Evolutionary conservation across 2,797 vertebrate genomes (phyloP).

Genomic region (Pteronotus mesoamericanus): DNA sequence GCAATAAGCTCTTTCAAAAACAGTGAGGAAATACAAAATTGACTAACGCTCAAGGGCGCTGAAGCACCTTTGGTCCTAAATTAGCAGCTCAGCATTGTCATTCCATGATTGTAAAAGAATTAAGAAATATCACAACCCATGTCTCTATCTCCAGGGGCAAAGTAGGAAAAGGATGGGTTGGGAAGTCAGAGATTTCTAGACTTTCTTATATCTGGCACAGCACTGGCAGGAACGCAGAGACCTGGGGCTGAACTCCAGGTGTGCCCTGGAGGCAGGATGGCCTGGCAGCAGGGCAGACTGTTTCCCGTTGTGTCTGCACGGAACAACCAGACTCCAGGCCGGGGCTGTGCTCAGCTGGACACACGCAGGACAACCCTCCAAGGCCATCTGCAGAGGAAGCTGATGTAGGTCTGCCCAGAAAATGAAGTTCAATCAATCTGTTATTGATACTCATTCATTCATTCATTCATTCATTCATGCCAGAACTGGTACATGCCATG

Average conservation of each 20-base stretch:
- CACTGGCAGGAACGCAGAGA: background rate
- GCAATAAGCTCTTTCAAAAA: slow-evolving; percentile 65
- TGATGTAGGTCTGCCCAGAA: background rate
- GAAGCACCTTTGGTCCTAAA: background rate
- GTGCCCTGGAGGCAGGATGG: background rate
- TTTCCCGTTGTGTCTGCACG: background rate
- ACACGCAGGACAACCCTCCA: background rate
- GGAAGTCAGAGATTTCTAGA: background rate
- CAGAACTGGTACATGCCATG: background rate
- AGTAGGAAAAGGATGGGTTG: background rate
- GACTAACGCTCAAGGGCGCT: slow-evolving; percentile 27
- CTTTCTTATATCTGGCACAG: background rate
- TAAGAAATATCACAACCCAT: background rate
- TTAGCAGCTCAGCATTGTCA: background rate
- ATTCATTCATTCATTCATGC: background rate
- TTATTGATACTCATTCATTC: background rate
- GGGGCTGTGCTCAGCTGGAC: background rate
- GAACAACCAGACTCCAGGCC: background rate
- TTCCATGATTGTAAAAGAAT: background rate
- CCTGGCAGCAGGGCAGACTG: background rate
- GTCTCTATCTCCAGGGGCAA: background rate
- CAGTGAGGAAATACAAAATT: slow-evolving; percentile 61
- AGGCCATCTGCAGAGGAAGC: background rate
- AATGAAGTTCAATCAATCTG: background rate
- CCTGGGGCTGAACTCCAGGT: background rate